Base-by-base conservation (phyloP, 2,113 vertebrate genomes). In the Odontophorus gujanensis region DNA sequence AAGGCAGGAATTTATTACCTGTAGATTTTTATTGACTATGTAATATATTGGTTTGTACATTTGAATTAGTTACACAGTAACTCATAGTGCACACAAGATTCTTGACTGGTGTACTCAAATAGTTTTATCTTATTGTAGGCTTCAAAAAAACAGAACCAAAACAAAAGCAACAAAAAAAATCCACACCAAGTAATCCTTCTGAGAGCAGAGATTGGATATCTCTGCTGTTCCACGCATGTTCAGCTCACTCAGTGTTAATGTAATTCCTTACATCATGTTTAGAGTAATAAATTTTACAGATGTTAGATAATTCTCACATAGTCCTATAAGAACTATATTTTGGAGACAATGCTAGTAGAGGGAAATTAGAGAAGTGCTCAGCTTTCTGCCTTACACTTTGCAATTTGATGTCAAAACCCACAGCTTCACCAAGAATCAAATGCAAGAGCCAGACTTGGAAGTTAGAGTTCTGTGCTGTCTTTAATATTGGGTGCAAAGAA, bases 381-480 rank as follows among this genome's bases (percentile, higher is more conserved):
- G 47, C 75, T 93, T 77, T 80, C 51, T 87, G 53, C 42, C 55
- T 69, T 82, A 50, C 15, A 9, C 42, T 92, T 89, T 11, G 36
- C 21, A 74, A 51, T 43, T 76, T 81, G 40, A 67, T 48, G 55
- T 92, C 3, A 81, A 84, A 86, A 89, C 73, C 19, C 66, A 16
- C 50, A 87, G 14, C 25, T 95, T 62, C 72, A 71, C 48, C 45
- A 71, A 72, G 47, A 87, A 67, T 85, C 4, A 30, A 32, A 26
- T 61, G 80, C 38, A 78, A 40, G 4, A 55, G 42, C 45, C 55
- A 13, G n/a, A 85, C 18, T 63, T 82, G 74, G 45, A 84, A 71
- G 50, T 36, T 48, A 8, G 77, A 92, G 12, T 84, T 65, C 62
- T 81, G 11, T 42, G 53, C 32, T 89, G 67, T 38, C 36, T 84